Percentiles rank a stretch among this genome's conserved stretches.
These are phyloP conservation scores for Odontamblyopus rebecca DNA, from an alignment of 2,797 vertebrate species.

Conservation along the genomic window DNA sequence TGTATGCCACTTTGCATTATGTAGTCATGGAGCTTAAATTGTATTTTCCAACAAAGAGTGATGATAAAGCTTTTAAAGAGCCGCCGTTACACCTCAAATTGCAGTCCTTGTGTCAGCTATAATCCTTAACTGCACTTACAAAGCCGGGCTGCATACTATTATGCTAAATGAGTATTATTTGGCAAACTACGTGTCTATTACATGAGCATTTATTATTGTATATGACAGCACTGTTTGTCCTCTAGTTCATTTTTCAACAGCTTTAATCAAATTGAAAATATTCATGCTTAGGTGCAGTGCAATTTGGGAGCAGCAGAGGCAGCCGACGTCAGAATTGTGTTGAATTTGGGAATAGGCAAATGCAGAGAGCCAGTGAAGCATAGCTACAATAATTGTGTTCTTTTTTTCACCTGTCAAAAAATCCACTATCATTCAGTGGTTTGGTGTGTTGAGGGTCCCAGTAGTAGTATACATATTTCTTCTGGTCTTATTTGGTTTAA, in stretches of 20 bases:
- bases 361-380: conserved; percentile 31
- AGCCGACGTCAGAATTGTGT: conserved; percentile 35
- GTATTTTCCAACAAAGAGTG: conserved; percentile 50
- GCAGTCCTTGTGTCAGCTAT: conserved; percentile 40
- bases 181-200: conserved; percentile 63
- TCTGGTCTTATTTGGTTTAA: neutral
- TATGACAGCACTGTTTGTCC: conserved; percentile 48
- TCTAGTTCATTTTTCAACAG: conserved; percentile 42
- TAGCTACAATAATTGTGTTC: conserved; percentile 32
- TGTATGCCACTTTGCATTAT: conserved; percentile 39
- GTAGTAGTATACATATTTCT: neutral
- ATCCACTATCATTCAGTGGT: conserved; percentile 10
- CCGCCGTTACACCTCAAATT: conserved; percentile 51
- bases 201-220: conserved; percentile 52
- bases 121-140: conserved; percentile 67
- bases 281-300: conserved; percentile 48
- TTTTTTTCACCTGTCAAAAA: conserved; percentile 21
- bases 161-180: conserved; percentile 61
- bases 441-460: neutral
- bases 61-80: conserved; percentile 30
- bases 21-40: conserved; percentile 62
- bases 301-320: conserved; percentile 45
- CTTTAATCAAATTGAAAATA: conserved; percentile 58
- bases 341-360: conserved; percentile 39
- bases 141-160: conserved; percentile 48